Conservation (phyloP, 2,113 vertebrate species). For the Caretta caretta region DNA sequence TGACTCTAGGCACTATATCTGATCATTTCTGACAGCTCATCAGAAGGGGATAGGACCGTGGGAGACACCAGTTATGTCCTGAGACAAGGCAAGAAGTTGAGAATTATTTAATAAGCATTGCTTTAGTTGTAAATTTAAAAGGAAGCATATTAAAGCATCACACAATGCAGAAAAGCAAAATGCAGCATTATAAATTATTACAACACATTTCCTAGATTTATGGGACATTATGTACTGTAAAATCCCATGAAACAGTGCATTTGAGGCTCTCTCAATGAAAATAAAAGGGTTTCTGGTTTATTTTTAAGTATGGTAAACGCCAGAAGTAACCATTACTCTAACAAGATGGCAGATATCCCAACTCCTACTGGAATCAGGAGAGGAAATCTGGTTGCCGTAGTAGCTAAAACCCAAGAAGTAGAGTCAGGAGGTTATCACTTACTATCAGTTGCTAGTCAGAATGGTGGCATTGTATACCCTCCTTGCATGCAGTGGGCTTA, state of each 20-base stretch:
- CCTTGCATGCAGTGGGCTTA: not conserved
- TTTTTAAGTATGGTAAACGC: not conserved
- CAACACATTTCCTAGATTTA: not conserved
- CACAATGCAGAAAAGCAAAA: not conserved
- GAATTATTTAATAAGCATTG: not conserved
- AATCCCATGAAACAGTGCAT: not conserved
- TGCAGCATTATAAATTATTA: not conserved
- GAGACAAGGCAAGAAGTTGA: not conserved
- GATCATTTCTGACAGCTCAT: not conserved
- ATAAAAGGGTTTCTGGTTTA: not conserved
- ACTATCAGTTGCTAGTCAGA: not conserved
- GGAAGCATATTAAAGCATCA: not conserved
- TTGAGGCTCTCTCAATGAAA: not conserved
- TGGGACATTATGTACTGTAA: not conserved
- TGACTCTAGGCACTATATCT: not conserved
- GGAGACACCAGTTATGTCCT: not conserved
- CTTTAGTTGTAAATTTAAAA: not conserved
- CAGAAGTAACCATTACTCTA: not conserved
- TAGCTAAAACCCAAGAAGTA: not conserved
- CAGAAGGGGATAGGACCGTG: not conserved
- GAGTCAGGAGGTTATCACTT: not conserved
- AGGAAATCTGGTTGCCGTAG: not conserved
- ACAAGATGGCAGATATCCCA: not conserved
- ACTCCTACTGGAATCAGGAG: not conserved
- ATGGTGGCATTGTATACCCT: not conserved